Evolutionary conservation across 2,113 vertebrate genomes (phyloP).

Genomic region (Electrona antarctica): DNA sequence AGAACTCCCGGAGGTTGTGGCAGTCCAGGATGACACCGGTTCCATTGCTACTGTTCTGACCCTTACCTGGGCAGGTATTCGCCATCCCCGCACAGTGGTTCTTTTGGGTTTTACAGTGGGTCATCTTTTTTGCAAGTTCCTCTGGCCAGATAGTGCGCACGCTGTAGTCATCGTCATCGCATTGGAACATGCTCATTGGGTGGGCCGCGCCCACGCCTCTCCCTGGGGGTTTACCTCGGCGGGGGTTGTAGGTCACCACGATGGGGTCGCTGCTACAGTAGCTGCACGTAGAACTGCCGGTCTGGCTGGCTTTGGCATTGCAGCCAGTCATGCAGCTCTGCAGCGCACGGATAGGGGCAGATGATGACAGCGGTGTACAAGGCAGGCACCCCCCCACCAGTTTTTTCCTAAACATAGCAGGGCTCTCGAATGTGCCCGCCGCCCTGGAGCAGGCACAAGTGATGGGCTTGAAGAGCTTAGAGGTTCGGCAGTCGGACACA

Average conservation of each 20-base stretch:
- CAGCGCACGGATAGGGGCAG: constrained; percentile 76
- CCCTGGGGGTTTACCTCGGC: constrained; percentile 69
- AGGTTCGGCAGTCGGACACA: constrained; percentile 74
- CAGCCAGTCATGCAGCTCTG: constrained; percentile 82
- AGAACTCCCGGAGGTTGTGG: constrained; percentile 78
- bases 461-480: constrained; percentile 73
- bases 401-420: constrained; percentile 77
- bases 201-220: constrained; percentile 58
- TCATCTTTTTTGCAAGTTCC: constrained; percentile 84
- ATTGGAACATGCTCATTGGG: constrained; percentile 56
- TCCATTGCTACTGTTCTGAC: constrained; percentile 64
- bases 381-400: constrained; percentile 82
- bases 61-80: constrained; percentile 52
- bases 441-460: constrained; percentile 77
- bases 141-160: constrained; percentile 85
- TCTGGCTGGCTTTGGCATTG: constrained; percentile 80
- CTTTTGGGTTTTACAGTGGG: constrained; percentile 71
- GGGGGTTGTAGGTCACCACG: constrained; percentile 84
- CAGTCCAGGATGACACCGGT: constrained; percentile 80
- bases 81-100: constrained; percentile 63
- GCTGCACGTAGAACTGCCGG: constrained; percentile 84
- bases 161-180: constrained; percentile 82
- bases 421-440: constrained; percentile 75
- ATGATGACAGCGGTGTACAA: constrained; percentile 78
- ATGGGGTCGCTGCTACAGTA: constrained; percentile 89